Evolutionary conservation across 2,888 invertebrate genomes (phyloP), one percentile per base, ranked within the genome.

Genomic region (Drosophila anomalata): DNA sequence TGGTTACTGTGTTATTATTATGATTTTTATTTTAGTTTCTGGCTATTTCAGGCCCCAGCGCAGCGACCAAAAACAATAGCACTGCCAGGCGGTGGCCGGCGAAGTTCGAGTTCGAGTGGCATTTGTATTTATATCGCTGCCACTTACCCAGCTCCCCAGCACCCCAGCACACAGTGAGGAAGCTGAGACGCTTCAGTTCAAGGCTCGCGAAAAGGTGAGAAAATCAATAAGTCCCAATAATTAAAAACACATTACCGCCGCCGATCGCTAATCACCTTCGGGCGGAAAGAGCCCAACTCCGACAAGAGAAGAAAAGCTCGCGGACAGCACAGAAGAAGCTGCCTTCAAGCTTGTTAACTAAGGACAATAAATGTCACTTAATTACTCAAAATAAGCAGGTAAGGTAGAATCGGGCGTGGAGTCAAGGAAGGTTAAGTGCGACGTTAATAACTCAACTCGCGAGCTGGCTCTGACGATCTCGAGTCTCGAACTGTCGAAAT

Each of bases 191-290:
- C 11, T n/a, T 8, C 51, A 70, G 79, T 78, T 82, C 76, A 73
- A 72, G 76, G 76, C 70, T 47, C 33, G 48, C 42, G 14, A 29
- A 39, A 54, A 75, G 56, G 67, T 76, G 81, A 70, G 74, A 81
- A 85, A 77, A 79, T 83, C 83, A 75, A 79, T 86, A 72, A 80
- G 76, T 84, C 76, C 67, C 48, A 68, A 76, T 80, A 81, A 81
- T 81, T 80, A 80, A 87, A 77, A 76, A 68, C 59, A 74, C 85
- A 80, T 80, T 76, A 85, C 63, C 67, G 50, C 26, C 11, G 42
- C 33, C 33, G 62, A 58, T 31, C 57, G 56, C 52, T 68, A 52
- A 68, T 68, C 57, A 57, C 51, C 51, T 48, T 65, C 22, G 1
- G 22, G 22, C 22, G 20, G 29, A 48, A 46, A 57, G 44, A 63